A percentile compares a stretch with the other conserved stretches of the same genome.
These are phyloP conservation scores for Tenrec ecaudatus DNA, from an alignment of 2,113 vertebrate genomes.

Conservation along the genomic window DNA sequence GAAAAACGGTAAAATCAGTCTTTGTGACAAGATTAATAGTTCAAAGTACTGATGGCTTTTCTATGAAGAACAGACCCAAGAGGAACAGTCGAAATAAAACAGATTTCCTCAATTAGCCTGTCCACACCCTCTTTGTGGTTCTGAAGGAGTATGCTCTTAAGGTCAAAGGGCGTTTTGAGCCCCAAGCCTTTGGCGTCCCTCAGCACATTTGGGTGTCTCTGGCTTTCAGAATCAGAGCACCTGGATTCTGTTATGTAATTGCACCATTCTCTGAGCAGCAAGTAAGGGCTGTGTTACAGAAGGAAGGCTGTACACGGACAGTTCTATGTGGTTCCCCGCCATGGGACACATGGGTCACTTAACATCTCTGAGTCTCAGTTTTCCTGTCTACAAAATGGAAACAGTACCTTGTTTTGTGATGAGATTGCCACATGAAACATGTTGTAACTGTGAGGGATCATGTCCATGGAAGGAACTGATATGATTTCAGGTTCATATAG, in stretches of 20 bases:
- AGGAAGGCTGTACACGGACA: not conserved
- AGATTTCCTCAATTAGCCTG: slow-evolving; percentile 70
- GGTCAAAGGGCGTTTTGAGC: slow-evolving; percentile 32
- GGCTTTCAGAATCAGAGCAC: slow-evolving; percentile 22
- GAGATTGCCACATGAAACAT: not conserved
- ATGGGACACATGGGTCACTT: not conserved
- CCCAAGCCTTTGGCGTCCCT: not conserved
- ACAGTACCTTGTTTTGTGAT: no score
- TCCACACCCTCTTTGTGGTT: slow-evolving; percentile 58
- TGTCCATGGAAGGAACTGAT: not conserved
- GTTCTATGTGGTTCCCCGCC: not conserved
- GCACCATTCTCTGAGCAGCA: not conserved
- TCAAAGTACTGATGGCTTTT: slow-evolving; percentile 68
- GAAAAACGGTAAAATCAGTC: slow-evolving; percentile 40
- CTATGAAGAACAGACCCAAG: slow-evolving; percentile 69
- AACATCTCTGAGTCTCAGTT: not conserved
- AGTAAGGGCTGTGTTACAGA: not conserved
- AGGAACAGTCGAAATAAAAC: slow-evolving; percentile 55
- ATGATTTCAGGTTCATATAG: not conserved
- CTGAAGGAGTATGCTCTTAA: not conserved
- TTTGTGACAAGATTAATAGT: slow-evolving; percentile 72
- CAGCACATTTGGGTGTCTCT: not conserved
- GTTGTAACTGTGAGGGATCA: not conserved
- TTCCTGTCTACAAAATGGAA: slow-evolving; percentile 17
- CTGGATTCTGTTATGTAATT: not conserved